phyloP scores from a whole-genome alignment of 2,888 invertebrate genomes.

The Ormyrus nitidulus region DNA sequence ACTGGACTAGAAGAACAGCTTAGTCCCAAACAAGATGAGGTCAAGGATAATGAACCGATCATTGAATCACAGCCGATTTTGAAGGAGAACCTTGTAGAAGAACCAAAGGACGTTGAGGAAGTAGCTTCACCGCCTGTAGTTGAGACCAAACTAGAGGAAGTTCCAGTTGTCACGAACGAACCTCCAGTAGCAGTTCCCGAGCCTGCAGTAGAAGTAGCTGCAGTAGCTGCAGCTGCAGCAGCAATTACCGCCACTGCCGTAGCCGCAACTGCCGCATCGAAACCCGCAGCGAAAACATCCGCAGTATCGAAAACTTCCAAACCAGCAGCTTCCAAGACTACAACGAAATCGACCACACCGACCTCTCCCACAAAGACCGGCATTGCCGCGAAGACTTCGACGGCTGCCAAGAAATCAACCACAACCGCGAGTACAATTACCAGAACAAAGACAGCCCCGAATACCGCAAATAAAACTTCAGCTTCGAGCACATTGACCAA shows the following conservation, averaged over 20 bases:
- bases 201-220: slow-evolving; percentile 63
- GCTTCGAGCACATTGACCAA: slow-evolving; percentile 56
- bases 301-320: slow-evolving; percentile 48
- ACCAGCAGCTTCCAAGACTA: slow-evolving; percentile 46
- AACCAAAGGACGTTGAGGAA: slow-evolving; percentile 59
- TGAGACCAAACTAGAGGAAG: slow-evolving; percentile 24
- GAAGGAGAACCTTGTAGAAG: slow-evolving; percentile 57
- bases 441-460: slow-evolving; percentile 49
- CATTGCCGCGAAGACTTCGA: slow-evolving; percentile 39
- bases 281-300: slow-evolving; percentile 35
- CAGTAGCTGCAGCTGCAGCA: slow-evolving; percentile 47
- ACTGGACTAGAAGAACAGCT: slow-evolving; percentile 67
- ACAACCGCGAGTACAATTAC: slow-evolving; percentile 58
- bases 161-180: slow-evolving; percentile 35
- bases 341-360: slow-evolving; percentile 49
- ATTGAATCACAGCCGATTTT: slow-evolving; percentile 57
- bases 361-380: slow-evolving; percentile 59
- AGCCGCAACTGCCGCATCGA: slow-evolving; percentile 63
- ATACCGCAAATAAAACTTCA: slow-evolving; percentile 55
- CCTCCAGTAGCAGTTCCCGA: slow-evolving; percentile 54
- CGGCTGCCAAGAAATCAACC: slow-evolving; percentile 60
- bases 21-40: slow-evolving; percentile 65
- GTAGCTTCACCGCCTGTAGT: slow-evolving; percentile 28
- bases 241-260: slow-evolving; percentile 63
- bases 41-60: slow-evolving; percentile 78